These are phyloP conservation scores for Onychomys leucogaster DNA, from an alignment of 2,797 vertebrate genomes.

Conservation along the genomic window DNA sequence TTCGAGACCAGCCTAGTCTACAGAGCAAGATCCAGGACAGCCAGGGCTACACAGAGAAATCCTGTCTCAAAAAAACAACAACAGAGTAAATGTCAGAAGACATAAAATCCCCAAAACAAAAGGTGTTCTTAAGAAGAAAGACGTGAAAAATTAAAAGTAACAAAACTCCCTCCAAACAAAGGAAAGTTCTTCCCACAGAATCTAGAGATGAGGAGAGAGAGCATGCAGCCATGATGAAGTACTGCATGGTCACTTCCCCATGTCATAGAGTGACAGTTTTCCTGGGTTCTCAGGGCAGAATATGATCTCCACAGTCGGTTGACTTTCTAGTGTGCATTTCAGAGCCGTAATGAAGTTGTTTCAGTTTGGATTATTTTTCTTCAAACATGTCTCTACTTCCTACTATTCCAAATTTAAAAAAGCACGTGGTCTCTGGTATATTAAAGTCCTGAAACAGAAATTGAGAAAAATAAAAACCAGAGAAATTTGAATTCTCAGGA, in stretches of 20 bases:
- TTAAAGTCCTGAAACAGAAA: neutral
- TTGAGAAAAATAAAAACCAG: neutral
- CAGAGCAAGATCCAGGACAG: neutral
- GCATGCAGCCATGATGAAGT: neutral
- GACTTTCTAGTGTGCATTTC: neutral
- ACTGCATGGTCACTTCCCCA: neutral
- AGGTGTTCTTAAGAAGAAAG: neutral
- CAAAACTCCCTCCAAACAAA: neutral
- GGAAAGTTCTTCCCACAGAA: neutral
- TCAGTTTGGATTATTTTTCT: neutral
- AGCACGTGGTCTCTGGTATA: neutral
- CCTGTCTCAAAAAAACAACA: neutral
- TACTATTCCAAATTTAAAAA: constrained; percentile 17
- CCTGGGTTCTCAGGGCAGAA: neutral
- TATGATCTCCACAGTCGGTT: neutral
- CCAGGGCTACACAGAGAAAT: neutral
- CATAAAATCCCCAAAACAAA: neutral
- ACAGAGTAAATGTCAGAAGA: neutral
- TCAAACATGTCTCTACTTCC: neutral
- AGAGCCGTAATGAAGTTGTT: neutral
- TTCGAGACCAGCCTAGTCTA: neutral
- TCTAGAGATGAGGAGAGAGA: neutral
- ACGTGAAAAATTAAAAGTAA: neutral
- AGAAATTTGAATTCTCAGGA: neutral
- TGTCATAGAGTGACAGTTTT: neutral